Evolutionary conservation across 2,888 invertebrate genomes (phyloP).

Genomic region (Drosophila kuntzei): DNA sequence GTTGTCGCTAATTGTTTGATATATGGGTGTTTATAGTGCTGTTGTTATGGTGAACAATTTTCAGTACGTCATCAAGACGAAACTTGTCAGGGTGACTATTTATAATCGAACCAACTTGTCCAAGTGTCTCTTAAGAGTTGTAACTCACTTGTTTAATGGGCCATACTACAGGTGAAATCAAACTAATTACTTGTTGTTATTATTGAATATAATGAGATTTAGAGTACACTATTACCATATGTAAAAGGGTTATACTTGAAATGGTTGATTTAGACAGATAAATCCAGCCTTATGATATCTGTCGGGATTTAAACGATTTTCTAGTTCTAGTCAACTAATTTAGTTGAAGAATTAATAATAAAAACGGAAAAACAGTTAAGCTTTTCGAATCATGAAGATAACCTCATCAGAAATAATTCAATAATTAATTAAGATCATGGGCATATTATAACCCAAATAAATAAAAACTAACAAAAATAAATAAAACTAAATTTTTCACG

Average conservation of each 20-base stretch:
- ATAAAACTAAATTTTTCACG: too few relatives aligned
- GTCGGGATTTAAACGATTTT: too few relatives aligned
- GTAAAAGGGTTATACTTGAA: not conserved
- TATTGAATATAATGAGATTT: not conserved
- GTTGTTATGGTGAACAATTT: conserved; percentile 67
- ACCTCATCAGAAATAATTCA: too few relatives aligned
- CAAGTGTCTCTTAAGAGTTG: conserved; percentile 4
- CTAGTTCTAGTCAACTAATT: too few relatives aligned
- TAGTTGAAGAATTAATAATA: too few relatives aligned
- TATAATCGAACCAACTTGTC: conserved; percentile 18
- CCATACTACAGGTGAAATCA: conserved; percentile 40
- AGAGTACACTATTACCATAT: not conserved
- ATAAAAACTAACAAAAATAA: too few relatives aligned
- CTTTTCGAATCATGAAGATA: too few relatives aligned
- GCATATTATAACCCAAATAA: too few relatives aligned
- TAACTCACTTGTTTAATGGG: conserved; percentile 44
- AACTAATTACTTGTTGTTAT: conserved; percentile 1
- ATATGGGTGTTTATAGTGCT: conserved; percentile 50
- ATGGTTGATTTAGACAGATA: too few relatives aligned
- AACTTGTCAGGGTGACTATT: conserved; percentile 45
- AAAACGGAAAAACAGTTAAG: too few relatives aligned
- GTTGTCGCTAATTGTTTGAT: conserved; percentile 76
- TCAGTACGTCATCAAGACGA: conserved; percentile 45
- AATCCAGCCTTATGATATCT: too few relatives aligned
- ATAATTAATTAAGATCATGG: too few relatives aligned